Evolutionary conservation across 2,113 vertebrate genomes (phyloP).

Genomic region (Macheiramphus alcinus): DNA sequence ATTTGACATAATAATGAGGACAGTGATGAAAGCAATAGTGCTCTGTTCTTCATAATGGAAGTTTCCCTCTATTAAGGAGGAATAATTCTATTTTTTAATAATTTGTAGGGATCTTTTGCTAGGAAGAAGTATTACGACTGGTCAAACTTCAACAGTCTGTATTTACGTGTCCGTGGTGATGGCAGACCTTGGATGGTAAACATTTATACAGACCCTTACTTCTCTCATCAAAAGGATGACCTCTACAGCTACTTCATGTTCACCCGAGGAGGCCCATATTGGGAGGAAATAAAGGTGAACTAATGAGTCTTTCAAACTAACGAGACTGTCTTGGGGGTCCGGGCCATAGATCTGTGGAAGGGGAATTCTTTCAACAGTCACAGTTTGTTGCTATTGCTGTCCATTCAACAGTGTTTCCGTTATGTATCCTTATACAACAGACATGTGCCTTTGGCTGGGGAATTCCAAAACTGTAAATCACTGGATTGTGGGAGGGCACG

Average conservation of each 20-base stretch:
- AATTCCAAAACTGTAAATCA: neutral
- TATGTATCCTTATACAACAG: neutral
- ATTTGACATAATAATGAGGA: neutral
- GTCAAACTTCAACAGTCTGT: conserved; percentile 88
- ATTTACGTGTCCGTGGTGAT: conserved; percentile 89
- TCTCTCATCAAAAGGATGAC: conserved; percentile 83
- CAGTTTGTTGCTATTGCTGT: neutral
- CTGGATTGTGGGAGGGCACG: neutral
- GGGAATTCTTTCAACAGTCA: neutral
- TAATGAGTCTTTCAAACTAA: neutral
- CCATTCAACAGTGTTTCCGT: fast-evolving
- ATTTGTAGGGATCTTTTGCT: conserved; percentile 80
- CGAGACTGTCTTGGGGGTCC: neutral
- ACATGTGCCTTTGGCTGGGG: neutral
- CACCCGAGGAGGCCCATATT: conserved; percentile 93
- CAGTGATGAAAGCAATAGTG: neutral
- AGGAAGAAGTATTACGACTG: conserved; percentile 82
- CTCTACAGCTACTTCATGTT: conserved; percentile 93
- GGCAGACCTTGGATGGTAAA: conserved; percentile 97
- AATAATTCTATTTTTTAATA: conserved; percentile 34
- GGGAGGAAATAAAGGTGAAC: conserved; percentile 93
- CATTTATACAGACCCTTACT: conserved; percentile 78
- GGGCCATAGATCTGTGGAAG: neutral
- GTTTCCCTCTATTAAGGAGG: neutral
- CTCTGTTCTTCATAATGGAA: neutral